These are phyloP conservation scores for Cheilosia grossa DNA, from an alignment of 2,888 invertebrate species.

Conservation along the genomic window DNA sequence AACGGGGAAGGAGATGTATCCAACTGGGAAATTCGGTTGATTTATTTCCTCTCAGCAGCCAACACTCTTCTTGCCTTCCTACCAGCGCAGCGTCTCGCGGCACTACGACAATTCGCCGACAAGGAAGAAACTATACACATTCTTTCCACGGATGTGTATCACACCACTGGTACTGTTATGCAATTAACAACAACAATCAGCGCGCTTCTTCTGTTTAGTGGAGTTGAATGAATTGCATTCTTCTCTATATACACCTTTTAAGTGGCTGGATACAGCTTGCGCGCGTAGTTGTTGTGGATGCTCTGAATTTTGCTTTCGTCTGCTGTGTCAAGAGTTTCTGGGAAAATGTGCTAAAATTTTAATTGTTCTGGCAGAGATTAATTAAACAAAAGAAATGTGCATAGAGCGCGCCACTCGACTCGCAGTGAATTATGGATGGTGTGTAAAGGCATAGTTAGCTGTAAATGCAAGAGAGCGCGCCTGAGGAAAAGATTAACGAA, in stretches of 20 bases:
- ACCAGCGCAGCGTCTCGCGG: not conserved
- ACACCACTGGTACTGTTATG: conserved; percentile 60
- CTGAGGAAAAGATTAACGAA: conserved; percentile 38
- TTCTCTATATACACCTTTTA: conserved; percentile 4
- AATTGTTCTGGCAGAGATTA: conserved; percentile 65
- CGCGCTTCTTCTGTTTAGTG: conserved; percentile 21
- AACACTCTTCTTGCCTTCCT: not conserved
- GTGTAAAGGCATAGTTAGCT: not conserved
- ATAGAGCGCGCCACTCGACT: conserved; percentile 8
- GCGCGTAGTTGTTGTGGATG: not conserved
- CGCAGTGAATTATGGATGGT: conserved; percentile 3
- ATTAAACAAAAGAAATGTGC: conserved; percentile 49
- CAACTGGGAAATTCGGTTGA: conserved; percentile 80
- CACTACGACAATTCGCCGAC: conserved; percentile 11
- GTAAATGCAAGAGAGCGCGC: conserved; percentile 3
- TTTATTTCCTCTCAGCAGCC: conserved; percentile 76
- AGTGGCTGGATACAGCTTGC: conserved; percentile 39
- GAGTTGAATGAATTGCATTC: conserved; percentile 41
- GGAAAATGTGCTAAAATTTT: conserved; percentile 55
- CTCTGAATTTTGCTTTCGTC: not conserved
- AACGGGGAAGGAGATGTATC: conserved; percentile 63
- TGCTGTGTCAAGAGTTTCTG: conserved; percentile 33
- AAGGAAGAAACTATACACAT: conserved; percentile 37
- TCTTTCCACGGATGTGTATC: conserved; percentile 22
- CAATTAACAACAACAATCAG: conserved; percentile 63